Base-by-base conservation (phyloP, 2,888 invertebrate species). In the Cosmorhoe ocellata region DNA sequence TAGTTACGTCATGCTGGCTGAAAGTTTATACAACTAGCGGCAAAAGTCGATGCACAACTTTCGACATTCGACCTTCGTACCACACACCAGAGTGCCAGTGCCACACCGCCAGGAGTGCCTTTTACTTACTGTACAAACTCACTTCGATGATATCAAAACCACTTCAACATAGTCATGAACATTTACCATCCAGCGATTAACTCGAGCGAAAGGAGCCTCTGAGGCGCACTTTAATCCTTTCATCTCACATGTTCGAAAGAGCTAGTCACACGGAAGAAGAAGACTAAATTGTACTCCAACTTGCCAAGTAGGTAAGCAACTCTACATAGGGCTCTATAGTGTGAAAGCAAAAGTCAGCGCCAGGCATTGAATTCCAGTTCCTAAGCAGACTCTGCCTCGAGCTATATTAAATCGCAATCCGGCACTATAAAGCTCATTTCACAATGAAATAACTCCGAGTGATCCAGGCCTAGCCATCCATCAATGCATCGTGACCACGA, bases 401-500 rank as follows among this genome's bases (percentile, higher is more conserved):
- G 12, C 12, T 12, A 37, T 4, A 26, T 12, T 26, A 2, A 13
- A 10, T 22, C 30, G 30, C 5, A 13, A 37, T 0, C 27, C 2
- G 11, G 3, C 14, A 32, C 11, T 8, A 26, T 42, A 44, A 12
- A 39, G 14, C 9, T 14, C 7, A 13, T 24, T 18, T 43, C 38
- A 49, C 34, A 37, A 38, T 38, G 46, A 37, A 9, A 41, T 9
- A 24, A 34, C 28, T 28, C 37, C 42, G 30, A 43, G 33, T 27
- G 38, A 33, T 37, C 27, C 33, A 27, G 9, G 31, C 12, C 41
- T 36, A 34, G 30, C 24, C 42, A 66, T 76, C 64, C 67, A 72
- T 76, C 76, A 75, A 66, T 51, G 54, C 63, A 71, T 66, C 74
- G 71, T 71, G 69, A 63, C 65, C 73, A 64, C 69, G 67, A 56